These are phyloP conservation scores for Smutsia temminckii DNA, from an alignment of 2,797 vertebrate genomes.

Conservation along the genomic window DNA sequence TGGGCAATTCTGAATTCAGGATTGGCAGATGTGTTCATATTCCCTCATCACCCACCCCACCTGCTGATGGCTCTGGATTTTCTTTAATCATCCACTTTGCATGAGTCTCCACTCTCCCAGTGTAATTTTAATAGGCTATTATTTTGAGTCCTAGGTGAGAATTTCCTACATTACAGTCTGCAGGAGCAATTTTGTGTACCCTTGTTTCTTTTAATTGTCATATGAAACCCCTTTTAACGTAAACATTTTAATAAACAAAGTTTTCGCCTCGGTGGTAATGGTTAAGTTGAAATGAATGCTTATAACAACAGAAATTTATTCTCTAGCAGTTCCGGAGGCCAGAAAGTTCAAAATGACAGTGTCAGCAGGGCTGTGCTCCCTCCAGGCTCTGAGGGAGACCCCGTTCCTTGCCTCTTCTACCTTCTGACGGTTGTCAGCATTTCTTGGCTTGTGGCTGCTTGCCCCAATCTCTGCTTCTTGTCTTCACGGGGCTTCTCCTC, in stretches of 20 bases:
- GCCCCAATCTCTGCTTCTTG: neutral
- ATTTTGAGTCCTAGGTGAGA: conserved; percentile 34
- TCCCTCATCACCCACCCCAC: neutral
- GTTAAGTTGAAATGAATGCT: neutral
- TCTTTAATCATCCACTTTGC: neutral
- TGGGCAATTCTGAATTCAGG: conserved; percentile 26
- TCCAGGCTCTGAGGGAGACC: neutral
- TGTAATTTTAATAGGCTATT: conserved; percentile 28
- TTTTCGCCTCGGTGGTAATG: neutral
- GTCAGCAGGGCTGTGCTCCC: too few relatives aligned
- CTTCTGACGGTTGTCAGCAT: neutral
- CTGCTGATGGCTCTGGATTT: neutral
- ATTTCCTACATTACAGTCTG: conserved; percentile 33
- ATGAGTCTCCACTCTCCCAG: neutral
- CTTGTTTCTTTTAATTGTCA: conserved; percentile 1
- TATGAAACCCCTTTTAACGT: neutral
- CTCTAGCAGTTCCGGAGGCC: neutral
- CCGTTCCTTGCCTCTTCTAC: neutral
- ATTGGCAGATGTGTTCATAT: neutral
- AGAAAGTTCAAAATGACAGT: neutral
- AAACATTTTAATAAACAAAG: conserved; percentile 11
- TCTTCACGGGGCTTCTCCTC: neutral
- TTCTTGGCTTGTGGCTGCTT: neutral
- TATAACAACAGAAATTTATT: neutral
- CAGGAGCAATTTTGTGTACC: neutral